Conservation (phyloP, 2,113 vertebrate genomes). For the Orcinus orca region DNA sequence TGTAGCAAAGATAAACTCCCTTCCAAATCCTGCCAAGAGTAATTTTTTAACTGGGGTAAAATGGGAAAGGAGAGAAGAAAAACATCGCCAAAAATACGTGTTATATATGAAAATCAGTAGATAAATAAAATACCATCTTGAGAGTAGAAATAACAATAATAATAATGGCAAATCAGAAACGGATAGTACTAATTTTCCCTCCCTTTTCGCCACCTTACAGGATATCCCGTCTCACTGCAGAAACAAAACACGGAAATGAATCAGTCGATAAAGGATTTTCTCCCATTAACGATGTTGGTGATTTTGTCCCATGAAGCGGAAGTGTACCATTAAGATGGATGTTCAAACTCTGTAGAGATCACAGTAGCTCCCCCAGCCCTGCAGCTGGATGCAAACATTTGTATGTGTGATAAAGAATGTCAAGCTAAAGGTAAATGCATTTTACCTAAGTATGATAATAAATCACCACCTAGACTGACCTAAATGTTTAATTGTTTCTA, state of each 20-base stretch:
- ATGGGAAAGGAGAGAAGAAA: background rate
- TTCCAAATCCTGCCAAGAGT: conserved; percentile 38
- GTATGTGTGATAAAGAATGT: conserved; percentile 72
- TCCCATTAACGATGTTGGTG: conserved; percentile 84
- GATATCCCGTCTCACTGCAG: conserved; percentile 88
- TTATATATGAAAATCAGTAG: conserved; percentile 28
- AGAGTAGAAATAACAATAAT: conserved; percentile 54
- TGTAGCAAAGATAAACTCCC: conserved; percentile 66
- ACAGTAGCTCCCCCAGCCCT: conserved; percentile 63
- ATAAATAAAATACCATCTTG: conserved; percentile 72
- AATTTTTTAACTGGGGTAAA: conserved; percentile 49
- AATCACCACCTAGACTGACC: conserved; percentile 54
- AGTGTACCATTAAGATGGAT: conserved; percentile 85
- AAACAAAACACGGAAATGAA: conserved; percentile 91
- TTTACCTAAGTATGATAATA: conserved; percentile 71
- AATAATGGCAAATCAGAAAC: conserved; percentile 82
- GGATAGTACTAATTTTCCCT: conserved; percentile 81
- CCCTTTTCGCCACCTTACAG: conserved; percentile 85
- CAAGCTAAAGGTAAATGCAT: conserved; percentile 73
- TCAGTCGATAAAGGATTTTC: conserved; percentile 88
- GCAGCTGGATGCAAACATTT: conserved; percentile 67
- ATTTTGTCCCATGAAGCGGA: conserved; percentile 84
- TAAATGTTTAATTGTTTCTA: conserved; percentile 69
- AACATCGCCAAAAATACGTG: conserved; percentile 31
- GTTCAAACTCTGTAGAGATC: conserved; percentile 80